Evolutionary conservation across 2,113 vertebrate genomes (phyloP).

Genomic region (Hydropotes inermis): DNA sequence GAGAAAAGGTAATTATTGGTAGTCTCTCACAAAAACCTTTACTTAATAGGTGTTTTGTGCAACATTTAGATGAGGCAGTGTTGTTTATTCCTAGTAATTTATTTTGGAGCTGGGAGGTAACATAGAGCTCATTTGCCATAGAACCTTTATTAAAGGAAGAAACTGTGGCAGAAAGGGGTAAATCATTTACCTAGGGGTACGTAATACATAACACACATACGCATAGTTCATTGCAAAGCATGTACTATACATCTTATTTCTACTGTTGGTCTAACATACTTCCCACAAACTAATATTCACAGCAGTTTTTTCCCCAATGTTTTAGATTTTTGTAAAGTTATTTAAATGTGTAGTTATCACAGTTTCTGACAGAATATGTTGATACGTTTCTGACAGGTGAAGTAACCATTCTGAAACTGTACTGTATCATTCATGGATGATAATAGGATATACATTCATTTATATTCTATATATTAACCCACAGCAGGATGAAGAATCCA

Average conservation of each 20-base stretch:
- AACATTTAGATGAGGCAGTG: background rate
- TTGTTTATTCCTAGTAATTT: background rate
- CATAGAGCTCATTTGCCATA: background rate
- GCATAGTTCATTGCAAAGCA: background rate
- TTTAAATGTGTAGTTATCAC: slow-evolving; percentile 14
- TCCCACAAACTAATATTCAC: background rate
- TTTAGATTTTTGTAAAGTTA: background rate
- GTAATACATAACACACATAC: background rate
- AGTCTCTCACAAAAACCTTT: background rate
- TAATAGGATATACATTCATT: background rate
- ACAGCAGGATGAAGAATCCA: background rate
- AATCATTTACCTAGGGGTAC: background rate
- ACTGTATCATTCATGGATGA: background rate
- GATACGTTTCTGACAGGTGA: background rate
- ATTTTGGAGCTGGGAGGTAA: background rate
- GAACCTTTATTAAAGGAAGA: background rate
- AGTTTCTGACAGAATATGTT: background rate
- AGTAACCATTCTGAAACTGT: background rate
- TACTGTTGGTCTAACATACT: background rate
- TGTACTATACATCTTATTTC: background rate
- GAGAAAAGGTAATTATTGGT: background rate
- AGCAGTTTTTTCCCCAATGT: background rate
- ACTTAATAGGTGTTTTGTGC: background rate
- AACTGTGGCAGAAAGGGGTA: background rate
- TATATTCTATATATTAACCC: background rate